phyloP scores from a whole-genome alignment of 1,140 invertebrate species.

The Nomia melanderi region DNA sequence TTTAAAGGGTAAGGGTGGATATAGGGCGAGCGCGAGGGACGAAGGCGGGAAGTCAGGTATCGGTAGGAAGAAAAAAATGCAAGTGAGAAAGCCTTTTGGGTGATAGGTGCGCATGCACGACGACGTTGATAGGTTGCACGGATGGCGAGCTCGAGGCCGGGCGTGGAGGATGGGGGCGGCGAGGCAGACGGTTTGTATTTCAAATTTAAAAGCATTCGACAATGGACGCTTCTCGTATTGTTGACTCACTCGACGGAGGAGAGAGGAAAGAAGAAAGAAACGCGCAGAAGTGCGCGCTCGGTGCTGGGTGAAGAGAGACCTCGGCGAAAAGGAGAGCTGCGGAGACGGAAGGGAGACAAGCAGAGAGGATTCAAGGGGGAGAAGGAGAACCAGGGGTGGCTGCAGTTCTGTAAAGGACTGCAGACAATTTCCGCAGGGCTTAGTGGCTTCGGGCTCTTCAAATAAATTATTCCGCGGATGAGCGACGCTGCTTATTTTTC shows the following conservation, averaged over 20 bases:
- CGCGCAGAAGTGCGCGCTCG: constrained; percentile 31
- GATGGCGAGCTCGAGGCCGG: neutral
- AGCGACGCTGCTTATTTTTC: constrained; percentile 67
- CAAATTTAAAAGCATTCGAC: constrained; percentile 81
- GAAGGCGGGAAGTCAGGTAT: constrained; percentile 21
- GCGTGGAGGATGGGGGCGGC: constrained; percentile 12
- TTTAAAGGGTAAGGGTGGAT: neutral
- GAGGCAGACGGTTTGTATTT: constrained; percentile 79
- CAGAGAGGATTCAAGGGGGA: constrained; percentile 19
- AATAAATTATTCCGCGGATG: constrained; percentile 70
- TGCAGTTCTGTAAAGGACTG: constrained; percentile 68
- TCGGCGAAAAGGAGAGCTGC: neutral
- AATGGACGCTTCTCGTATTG: constrained; percentile 77
- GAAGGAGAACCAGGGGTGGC: constrained; percentile 48
- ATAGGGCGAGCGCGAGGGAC: neutral
- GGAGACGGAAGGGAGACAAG: neutral
- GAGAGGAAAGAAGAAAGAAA: constrained; percentile 45
- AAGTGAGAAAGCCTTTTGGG: constrained; percentile 45
- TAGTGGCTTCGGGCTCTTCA: constrained; percentile 67
- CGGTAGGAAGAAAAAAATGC: constrained; percentile 46
- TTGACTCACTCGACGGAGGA: constrained; percentile 71
- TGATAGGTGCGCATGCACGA: constrained; percentile 42
- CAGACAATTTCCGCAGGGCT: constrained; percentile 69
- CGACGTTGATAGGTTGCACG: constrained; percentile 54
- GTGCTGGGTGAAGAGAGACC: too few relatives aligned